These are phyloP conservation scores for Acrocephalus arundinaceus DNA, from an alignment of 2,113 vertebrate species.

Conservation along the genomic window DNA sequence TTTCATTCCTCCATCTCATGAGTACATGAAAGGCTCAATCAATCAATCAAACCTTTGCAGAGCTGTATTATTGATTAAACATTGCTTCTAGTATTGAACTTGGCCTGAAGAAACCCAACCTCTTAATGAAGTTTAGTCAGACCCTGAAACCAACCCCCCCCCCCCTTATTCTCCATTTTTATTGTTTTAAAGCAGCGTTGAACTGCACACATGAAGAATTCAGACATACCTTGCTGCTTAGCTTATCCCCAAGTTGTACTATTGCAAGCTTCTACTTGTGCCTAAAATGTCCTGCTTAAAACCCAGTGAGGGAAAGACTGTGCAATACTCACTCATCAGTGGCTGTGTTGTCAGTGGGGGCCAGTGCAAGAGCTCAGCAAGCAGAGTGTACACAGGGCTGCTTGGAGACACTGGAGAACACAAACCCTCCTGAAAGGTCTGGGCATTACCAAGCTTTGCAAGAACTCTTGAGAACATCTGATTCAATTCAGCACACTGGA, in stretches of 20 bases:
- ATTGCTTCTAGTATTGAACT: neutral
- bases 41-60: neutral
- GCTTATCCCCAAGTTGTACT: neutral
- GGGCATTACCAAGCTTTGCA: neutral
- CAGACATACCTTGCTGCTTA: neutral
- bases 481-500: neutral
- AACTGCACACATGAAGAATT: neutral
- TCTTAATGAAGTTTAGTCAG: neutral
- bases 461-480: neutral
- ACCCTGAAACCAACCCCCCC: neutral
- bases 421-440: neutral
- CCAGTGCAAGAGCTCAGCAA: neutral
- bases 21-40: neutral
- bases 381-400: rapidly evolving
- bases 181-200: neutral
- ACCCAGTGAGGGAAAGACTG: neutral
- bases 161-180: neutral
- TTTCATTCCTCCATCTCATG: neutral
- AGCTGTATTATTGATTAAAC: neutral
- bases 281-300: neutral
- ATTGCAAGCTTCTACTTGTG: neutral
- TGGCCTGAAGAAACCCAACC: neutral
- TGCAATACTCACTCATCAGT: neutral
- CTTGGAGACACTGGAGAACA: neutral
- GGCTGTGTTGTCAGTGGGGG: neutral